These are phyloP conservation scores for Aphelocoma californica DNA, from an alignment of 2,797 vertebrate genomes.

Conservation along the genomic window DNA sequence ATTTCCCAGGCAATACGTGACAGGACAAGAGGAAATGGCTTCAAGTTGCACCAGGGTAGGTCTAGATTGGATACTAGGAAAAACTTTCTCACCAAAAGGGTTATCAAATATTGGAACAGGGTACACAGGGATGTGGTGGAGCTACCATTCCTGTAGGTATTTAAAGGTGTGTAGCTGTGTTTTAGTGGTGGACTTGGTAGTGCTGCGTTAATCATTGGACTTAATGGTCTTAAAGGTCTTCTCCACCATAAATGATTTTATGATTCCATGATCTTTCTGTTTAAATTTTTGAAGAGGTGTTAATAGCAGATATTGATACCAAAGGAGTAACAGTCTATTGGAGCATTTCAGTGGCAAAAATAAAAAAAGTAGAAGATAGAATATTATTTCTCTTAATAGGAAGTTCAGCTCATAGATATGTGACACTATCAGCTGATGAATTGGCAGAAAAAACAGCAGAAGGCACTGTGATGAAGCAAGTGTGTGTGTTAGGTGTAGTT, in stretches of 20 bases:
- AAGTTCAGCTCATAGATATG: background rate
- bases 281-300: background rate
- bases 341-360: background rate
- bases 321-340: background rate
- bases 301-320: background rate
- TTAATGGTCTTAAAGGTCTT: background rate
- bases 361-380: background rate
- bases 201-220: background rate
- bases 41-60: background rate
- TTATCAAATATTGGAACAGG: background rate
- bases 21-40: background rate
- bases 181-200: background rate
- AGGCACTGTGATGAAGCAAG: background rate
- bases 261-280: background rate
- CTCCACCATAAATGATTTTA: background rate
- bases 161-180: background rate
- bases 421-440: background rate
- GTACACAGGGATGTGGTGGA: background rate
- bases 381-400: background rate
- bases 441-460: background rate
- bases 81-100: background rate
- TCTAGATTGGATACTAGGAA: background rate
- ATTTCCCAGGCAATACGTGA: background rate
- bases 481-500: background rate
- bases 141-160: background rate